phyloP scores from a whole-genome alignment of 2,888 invertebrate species.

The Ramazzottius varieornatus region DNA sequence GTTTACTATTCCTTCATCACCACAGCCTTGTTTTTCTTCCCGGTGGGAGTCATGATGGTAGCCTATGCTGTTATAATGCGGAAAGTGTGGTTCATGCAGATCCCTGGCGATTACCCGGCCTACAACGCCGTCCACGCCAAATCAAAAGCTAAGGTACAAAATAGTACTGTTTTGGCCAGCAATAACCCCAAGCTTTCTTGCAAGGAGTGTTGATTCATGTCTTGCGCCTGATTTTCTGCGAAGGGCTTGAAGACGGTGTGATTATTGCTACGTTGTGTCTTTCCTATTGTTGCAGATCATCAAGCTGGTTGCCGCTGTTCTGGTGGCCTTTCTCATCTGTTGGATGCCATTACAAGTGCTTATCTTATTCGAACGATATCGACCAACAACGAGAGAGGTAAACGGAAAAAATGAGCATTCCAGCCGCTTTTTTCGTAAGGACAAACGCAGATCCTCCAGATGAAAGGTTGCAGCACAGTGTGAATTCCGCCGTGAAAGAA shows the following conservation, averaged over 20 bases:
- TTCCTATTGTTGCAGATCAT: constrained; percentile 9
- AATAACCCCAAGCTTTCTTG: not conserved
- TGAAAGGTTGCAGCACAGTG: too few relatives aligned
- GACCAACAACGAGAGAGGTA: too few relatives aligned
- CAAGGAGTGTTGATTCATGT: not conserved
- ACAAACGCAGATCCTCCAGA: too few relatives aligned
- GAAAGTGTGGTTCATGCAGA: constrained; percentile 22
- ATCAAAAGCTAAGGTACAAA: constrained; percentile 13
- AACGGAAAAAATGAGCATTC: too few relatives aligned
- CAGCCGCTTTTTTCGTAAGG: too few relatives aligned
- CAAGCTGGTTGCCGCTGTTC: constrained; percentile 17
- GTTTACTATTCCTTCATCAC: constrained; percentile 20
- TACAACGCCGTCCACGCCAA: constrained; percentile 18
- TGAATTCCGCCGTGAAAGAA: too few relatives aligned
- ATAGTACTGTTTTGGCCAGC: not conserved
- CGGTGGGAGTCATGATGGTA: constrained; percentile 23
- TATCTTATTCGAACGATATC: constrained; percentile 10
- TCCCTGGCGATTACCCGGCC: constrained; percentile 21
- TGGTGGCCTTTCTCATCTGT: constrained; percentile 16
- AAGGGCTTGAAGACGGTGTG: too few relatives aligned
- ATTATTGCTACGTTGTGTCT: not conserved
- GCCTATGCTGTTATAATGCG: constrained; percentile 24
- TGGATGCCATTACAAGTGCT: constrained; percentile 16
- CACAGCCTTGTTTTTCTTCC: constrained; percentile 24
- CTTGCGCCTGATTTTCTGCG: not conserved